These are phyloP conservation scores for Dynastes grantii DNA, from an alignment of 2,888 invertebrate genomes.

Conservation along the genomic window DNA sequence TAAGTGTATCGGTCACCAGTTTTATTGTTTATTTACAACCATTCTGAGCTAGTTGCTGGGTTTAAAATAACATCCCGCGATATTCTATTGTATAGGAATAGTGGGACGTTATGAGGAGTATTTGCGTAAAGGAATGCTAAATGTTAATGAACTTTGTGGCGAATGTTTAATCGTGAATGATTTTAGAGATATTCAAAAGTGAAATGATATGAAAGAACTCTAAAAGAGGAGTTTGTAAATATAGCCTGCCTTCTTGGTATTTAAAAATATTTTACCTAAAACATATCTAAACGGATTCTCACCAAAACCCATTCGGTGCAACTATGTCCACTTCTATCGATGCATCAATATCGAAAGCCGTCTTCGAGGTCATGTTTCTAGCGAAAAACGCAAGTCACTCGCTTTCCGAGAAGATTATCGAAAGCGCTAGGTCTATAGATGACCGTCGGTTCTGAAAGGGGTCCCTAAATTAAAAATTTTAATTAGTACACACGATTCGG, in stretches of 20 bases:
- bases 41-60: neutral
- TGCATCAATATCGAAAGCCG: neutral
- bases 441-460: constrained; percentile 5
- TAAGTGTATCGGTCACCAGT: constrained; percentile 23
- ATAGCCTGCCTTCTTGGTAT: too few relatives aligned
- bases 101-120: too few relatives aligned
- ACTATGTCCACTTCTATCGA: neutral
- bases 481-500: constrained; percentile 39
- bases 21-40: constrained; percentile 37
- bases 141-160: constrained; percentile 6
- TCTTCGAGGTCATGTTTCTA: neutral
- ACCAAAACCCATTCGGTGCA: too few relatives aligned
- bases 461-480: constrained; percentile 43
- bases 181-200: too few relatives aligned
- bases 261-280: too few relatives aligned
- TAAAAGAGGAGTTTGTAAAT: too few relatives aligned
- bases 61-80: constrained; percentile 15
- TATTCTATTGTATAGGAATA: neutral
- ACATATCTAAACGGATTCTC: too few relatives aligned
- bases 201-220: too few relatives aligned
- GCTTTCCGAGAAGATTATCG: constrained; percentile 25
- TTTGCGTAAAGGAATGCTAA: neutral
- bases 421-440: constrained; percentile 17
- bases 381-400: constrained; percentile 26
- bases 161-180: neutral